Conservation (phyloP, 2,888 invertebrate genomes). For the Apodemia duryi region DNA sequence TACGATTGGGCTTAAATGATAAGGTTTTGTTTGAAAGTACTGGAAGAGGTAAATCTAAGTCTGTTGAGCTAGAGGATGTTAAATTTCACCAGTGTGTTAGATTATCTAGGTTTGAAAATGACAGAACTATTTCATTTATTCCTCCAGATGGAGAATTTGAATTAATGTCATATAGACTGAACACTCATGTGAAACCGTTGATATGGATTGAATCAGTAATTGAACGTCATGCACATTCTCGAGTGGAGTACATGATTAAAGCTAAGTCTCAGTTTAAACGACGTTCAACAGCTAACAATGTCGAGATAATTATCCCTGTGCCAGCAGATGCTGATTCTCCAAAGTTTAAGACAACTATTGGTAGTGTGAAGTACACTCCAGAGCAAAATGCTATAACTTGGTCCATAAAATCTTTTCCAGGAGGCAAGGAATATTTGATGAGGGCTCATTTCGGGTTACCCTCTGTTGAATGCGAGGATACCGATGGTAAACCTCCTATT, state of each 20-base stretch:
- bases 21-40: conserved; percentile 99
- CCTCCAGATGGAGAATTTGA: conserved; percentile 99
- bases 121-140: conserved; percentile 98
- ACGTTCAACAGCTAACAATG: conserved; percentile 98
- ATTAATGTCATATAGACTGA: conserved; percentile 97
- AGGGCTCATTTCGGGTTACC: conserved; percentile 98
- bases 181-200: conserved; percentile 97
- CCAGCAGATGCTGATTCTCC: conserved; percentile 99
- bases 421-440: conserved; percentile 99
- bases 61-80: conserved; percentile 98
- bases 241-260: conserved; percentile 99
- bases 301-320: conserved; percentile 97
- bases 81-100: conserved; percentile 99
- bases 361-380: conserved; percentile 97
- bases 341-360: conserved; percentile 98
- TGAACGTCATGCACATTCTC: conserved; percentile 96
- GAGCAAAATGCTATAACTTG: conserved; percentile 98
- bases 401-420: conserved; percentile 98
- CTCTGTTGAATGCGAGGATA: conserved; percentile 95
- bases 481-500: conserved; percentile 98
- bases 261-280: conserved; percentile 99
- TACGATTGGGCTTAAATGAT: conserved; percentile 97
- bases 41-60: conserved; percentile 97
- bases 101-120: conserved; percentile 97
- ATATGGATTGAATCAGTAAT: conserved; percentile 99